Evolutionary conservation across 2,797 vertebrate genomes (phyloP), one percentile per base, ranked within the genome.

Genomic region (Cephalopachus bancanus): DNA sequence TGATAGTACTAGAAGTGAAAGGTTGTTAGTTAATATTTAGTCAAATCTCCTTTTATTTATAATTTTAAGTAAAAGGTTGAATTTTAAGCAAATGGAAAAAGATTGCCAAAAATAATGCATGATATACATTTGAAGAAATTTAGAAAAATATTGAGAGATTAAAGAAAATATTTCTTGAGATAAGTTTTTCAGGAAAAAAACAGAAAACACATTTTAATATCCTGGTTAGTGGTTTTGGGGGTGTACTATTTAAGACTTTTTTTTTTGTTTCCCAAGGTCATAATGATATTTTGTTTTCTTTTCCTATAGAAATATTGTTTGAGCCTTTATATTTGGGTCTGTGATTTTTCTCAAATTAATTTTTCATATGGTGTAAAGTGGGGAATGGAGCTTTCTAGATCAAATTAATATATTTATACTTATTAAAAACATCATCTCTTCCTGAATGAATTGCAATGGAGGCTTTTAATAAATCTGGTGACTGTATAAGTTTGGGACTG

Each of bases 381-480:
- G 0, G 2, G 26, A 44, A 44, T 44, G 44, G 44, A 44, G 16
- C 15, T 59, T 89, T 60, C 55, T 22, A 19, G 12, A 6, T 71
- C 44, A 33, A 49, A 53, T 53, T 20, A 79, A 44, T 24, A 49
- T 24, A 28, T 62, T 60, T 14, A 7, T 65, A 2, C 24, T 76
- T 72, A 30, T 44, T n/a, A 51, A 15, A 69, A 65, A 74, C 7
- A 14, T 22, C 11, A 8, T 20, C 1, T 44, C 24, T 57, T 55
- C 59, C 12, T 17, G 22, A 49, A 3, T 10, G 28, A 65, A 30
- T n/a, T 5, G 0, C 12, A 6, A 0, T 33, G n/a, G 10, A 28
- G 0, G 12, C 19, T 64, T 22, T 2, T 28, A 2, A 10, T 71
- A 53, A 53, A 5, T 15, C 6, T 33, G 72, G 5, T 26, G 74